Base-by-base conservation (phyloP, 2,888 invertebrate genomes). In the Sericinus montela region DNA sequence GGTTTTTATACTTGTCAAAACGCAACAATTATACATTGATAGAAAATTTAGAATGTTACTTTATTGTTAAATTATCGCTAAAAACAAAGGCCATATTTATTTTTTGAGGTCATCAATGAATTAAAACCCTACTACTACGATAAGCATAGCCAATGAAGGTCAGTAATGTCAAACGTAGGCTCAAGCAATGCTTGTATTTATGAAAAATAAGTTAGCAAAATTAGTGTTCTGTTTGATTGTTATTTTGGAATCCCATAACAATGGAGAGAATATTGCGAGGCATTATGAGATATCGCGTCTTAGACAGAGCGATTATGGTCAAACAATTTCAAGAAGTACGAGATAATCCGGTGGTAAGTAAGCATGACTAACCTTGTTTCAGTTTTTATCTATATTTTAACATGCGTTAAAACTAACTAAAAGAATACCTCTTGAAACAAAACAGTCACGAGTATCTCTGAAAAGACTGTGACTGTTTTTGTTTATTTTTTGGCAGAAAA, bases 181-280 rank as follows among this genome's bases (percentile, higher is more conserved):
- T 53, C 48, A 52, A 49, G 55, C 45, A 48, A 37, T 48, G 15
- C 39, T 28, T 46, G 46, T 44, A 45, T 41, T 45, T 36, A 45
- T 41, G 9, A 15, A 36, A 23, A 37, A 23, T 46, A 45, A 46
- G 28, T 34, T 1, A 28, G 16, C 43, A 25, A 28, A 38, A 44
- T 19, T 19, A 19, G 19, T 32, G 30, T 38, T 28, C 23, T 30
- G 30, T 37, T 47, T 43, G 19, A 35, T 45, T 41, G 19, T 34
- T 3, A 47, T n/a, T 35, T 29, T 40, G n/a, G 15, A 52, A 53
- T 47, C 53, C 44, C 30, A 32, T 9, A 70, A 75, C 48, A 47
- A 97, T 97, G 96, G 96, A 97, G 68, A 92, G 94, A 80, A 95
- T 98, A 74, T 84, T 98, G 59, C 92, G 94, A 72, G 98, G 98